phyloP scores from a whole-genome alignment of 2,888 invertebrate species.

The Aphrophora alni region DNA sequence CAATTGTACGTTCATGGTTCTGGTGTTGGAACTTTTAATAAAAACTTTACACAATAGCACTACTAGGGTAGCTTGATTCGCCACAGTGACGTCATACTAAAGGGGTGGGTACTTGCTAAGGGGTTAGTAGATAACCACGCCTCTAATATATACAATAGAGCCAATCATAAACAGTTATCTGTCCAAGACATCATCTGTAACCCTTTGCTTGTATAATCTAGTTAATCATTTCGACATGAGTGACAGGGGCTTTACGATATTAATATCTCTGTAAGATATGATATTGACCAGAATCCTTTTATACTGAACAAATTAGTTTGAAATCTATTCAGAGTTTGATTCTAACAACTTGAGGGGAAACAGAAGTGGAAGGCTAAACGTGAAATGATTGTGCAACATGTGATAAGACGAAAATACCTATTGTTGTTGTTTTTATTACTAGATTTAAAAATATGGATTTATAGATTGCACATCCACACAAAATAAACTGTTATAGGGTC shows the following conservation, averaged over 20 bases:
- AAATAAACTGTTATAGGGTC: no score
- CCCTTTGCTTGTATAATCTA: not conserved
- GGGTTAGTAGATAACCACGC: slow-evolving; percentile 28
- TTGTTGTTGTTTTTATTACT: no score
- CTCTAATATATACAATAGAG: not conserved
- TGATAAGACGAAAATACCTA: no score
- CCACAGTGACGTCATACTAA: slow-evolving; percentile 28
- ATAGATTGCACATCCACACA: no score
- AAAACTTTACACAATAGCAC: slow-evolving; percentile 22
- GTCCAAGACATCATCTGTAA: not conserved
- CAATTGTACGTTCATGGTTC: slow-evolving; percentile 38
- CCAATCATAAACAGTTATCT: slow-evolving; percentile 6
- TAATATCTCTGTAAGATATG: slow-evolving; percentile 32
- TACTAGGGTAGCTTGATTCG: slow-evolving; percentile 17
- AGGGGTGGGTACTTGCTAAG: slow-evolving; percentile 11
- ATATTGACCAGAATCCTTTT: slow-evolving; percentile 6
- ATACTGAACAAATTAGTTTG: not conserved
- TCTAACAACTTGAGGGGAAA: not conserved
- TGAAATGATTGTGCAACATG: no score
- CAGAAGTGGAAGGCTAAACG: no score
- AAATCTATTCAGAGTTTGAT: not conserved
- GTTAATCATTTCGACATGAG: slow-evolving; percentile 26
- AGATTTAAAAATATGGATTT: no score
- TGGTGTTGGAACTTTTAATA: slow-evolving; percentile 26
- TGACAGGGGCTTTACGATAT: slow-evolving; percentile 36